Evolutionary conservation across 2,888 invertebrate genomes (phyloP).

Genomic region (Xylophagus ater): DNA sequence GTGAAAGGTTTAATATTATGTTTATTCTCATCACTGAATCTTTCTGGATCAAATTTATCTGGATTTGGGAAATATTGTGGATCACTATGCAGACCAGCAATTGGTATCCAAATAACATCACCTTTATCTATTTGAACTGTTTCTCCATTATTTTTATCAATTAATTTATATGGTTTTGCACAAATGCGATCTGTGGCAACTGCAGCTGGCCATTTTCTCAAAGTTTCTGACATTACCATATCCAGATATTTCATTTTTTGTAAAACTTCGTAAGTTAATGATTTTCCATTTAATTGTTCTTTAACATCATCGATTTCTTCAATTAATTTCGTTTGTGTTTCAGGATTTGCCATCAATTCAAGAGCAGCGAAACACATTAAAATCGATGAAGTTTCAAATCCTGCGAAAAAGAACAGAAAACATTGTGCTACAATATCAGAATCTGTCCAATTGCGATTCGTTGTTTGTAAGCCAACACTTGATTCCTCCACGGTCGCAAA

Average conservation of each 20-base stretch:
- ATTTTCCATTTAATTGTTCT: conserved; percentile 35
- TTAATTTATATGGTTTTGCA: conserved; percentile 41
- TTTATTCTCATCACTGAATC: conserved; percentile 48
- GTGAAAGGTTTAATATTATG: conserved; percentile 38
- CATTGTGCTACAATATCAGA: conserved; percentile 48
- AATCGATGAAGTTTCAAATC: conserved; percentile 42
- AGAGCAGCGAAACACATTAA: conserved; percentile 43
- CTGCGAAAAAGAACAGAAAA: conserved; percentile 46
- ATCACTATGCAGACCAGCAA: conserved; percentile 42
- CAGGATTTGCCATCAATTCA: conserved; percentile 47
- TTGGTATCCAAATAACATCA: conserved; percentile 32
- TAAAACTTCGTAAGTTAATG: conserved; percentile 44
- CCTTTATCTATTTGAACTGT: conserved; percentile 31
- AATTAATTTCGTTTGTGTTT: conserved; percentile 44
- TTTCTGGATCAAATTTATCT: conserved; percentile 45
- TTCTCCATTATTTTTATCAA: conserved; percentile 23
- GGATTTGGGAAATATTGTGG: conserved; percentile 44
- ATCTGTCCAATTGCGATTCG: conserved; percentile 34
- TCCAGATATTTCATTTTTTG: conserved; percentile 51
- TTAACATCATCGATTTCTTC: conserved; percentile 44
- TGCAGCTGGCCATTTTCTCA: conserved; percentile 45
- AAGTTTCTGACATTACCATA: conserved; percentile 41
- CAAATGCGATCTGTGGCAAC: conserved; percentile 42
- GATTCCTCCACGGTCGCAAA: too few relatives aligned
- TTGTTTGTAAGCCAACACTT: conserved; percentile 6